A percentile compares a stretch with the other conserved stretches of the same genome.
These are phyloP conservation scores for Meghimatium bilineatum DNA, from an alignment of 2,888 invertebrate species.

Conservation along the genomic window DNA sequence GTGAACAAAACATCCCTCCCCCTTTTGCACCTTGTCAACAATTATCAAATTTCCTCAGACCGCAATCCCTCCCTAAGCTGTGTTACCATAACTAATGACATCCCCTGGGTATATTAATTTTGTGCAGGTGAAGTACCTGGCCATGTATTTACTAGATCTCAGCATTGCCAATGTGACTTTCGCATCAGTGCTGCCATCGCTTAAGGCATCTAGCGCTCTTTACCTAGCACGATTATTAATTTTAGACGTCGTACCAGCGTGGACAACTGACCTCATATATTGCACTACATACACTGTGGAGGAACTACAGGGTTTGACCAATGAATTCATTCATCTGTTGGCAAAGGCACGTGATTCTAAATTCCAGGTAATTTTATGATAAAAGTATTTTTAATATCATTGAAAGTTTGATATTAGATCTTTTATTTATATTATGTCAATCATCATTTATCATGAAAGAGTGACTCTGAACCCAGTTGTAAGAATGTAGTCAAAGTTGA, in stretches of 20 bases:
- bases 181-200: slow-evolving; percentile 60
- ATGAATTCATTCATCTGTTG: slow-evolving; percentile 56
- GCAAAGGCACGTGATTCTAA: slow-evolving; percentile 53
- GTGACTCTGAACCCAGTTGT: too few species aligned
- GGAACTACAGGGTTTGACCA: slow-evolving; percentile 56
- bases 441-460: too few species aligned
- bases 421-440: too few species aligned
- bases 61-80: too few species aligned
- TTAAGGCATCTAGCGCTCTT: slow-evolving; percentile 65
- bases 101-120: slow-evolving; percentile 51
- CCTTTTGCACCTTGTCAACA: too few species aligned
- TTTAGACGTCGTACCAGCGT: slow-evolving; percentile 50
- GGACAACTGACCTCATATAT: slow-evolving; percentile 61
- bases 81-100: too few species aligned
- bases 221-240: slow-evolving; percentile 59
- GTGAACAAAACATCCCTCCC: too few species aligned
- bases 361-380: slow-evolving; percentile 54
- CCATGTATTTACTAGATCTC: slow-evolving; percentile 65
- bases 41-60: too few species aligned
- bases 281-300: slow-evolving; percentile 64
- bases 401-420: too few species aligned
- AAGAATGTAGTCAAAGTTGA: too few species aligned
- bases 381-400: background rate
- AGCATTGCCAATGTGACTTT: slow-evolving; percentile 57
- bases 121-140: slow-evolving; percentile 56